Percentiles rank a stretch among this genome's conserved stretches.
Conservation (phyloP, 2,797 vertebrate genomes). For the Esox masquinongy region DNA sequence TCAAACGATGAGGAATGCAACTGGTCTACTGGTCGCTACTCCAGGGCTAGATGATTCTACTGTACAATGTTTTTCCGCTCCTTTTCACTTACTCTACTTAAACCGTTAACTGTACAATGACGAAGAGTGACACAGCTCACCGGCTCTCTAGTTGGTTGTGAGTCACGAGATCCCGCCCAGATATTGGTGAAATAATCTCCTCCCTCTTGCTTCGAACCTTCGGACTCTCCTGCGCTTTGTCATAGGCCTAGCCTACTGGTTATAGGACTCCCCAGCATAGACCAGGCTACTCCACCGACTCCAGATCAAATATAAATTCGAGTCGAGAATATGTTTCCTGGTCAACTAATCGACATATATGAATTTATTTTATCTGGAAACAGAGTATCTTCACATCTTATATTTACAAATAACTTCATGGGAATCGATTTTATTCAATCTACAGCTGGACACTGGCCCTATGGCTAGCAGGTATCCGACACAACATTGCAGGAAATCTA, state of each 20-base stretch:
- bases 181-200: constrained; percentile 24
- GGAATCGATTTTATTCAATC: background rate
- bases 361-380: background rate
- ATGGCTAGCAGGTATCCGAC: background rate
- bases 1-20: constrained; percentile 34
- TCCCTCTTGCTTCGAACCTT: background rate
- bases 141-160: constrained; percentile 73
- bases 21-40: constrained; percentile 45
- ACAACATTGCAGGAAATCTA: background rate
- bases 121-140: constrained; percentile 62
- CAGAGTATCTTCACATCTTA: background rate
- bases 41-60: constrained; percentile 38
- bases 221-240: background rate
- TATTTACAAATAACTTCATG: background rate
- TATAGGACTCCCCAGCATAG: too few species aligned
- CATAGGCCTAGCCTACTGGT: too few species aligned
- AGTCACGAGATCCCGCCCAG: constrained; percentile 79
- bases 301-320: too few species aligned
- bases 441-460: background rate
- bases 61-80: constrained; percentile 42
- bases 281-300: too few species aligned
- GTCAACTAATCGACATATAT: background rate
- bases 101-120: constrained; percentile 36
- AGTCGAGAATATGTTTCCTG: too few species aligned
- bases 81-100: constrained; percentile 51